Percentiles rank a stretch among this genome's conserved stretches.
Evolutionary conservation across 2,888 invertebrate genomes (phyloP).

Genomic region (Alentia gelatinosa): DNA sequence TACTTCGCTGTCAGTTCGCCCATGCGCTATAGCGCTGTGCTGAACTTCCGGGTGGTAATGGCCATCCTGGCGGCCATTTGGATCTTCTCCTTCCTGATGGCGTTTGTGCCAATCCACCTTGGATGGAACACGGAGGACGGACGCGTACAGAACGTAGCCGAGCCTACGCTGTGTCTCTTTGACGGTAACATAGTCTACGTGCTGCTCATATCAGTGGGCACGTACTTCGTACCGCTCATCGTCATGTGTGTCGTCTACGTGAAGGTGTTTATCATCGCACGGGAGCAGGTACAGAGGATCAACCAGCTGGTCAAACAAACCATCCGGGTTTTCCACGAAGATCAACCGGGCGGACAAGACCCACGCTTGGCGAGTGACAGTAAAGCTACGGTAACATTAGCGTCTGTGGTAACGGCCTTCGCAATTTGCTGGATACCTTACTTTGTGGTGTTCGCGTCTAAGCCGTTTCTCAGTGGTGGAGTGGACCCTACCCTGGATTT

Average conservation of each 20-base stretch:
- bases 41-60: constrained; percentile 28
- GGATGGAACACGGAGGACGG: constrained; percentile 58
- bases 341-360: not conserved
- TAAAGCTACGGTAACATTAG: constrained; percentile 53
- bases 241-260: constrained; percentile 60
- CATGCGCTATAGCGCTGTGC: constrained; percentile 4
- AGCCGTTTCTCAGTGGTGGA: constrained; percentile 35
- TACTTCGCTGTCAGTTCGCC: constrained; percentile 56
- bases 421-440: constrained; percentile 57
- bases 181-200: constrained; percentile 55
- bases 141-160: constrained; percentile 22
- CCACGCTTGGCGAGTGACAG: constrained; percentile 45
- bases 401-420: constrained; percentile 53
- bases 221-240: constrained; percentile 59
- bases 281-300: constrained; percentile 55
- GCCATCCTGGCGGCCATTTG: constrained; percentile 45
- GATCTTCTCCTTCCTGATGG: constrained; percentile 56
- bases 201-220: constrained; percentile 55
- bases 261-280: constrained; percentile 55
- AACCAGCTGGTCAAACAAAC: constrained; percentile 50
- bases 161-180: constrained; percentile 48
- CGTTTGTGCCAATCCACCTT: constrained; percentile 54
- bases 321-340: constrained; percentile 43
- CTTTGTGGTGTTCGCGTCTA: constrained; percentile 50
- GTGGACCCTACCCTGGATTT: constrained; percentile 51